Conservation (phyloP, 2,113 vertebrate species). For the Mirza zaza region DNA sequence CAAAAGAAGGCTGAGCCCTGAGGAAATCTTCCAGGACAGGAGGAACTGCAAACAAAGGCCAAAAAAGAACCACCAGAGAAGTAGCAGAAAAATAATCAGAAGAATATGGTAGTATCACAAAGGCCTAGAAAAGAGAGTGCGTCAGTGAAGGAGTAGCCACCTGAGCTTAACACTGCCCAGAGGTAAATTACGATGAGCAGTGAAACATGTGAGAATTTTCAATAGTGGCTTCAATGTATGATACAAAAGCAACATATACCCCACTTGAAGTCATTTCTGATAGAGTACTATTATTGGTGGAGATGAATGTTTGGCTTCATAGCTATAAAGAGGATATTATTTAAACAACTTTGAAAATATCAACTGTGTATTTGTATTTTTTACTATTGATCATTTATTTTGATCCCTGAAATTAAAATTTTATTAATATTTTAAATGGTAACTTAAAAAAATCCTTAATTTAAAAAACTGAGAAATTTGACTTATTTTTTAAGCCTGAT, state of each 20-base stretch:
- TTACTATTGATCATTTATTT: background rate
- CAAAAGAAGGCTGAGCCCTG: background rate
- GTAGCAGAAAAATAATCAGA: too few relatives aligned
- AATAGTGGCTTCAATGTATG: background rate
- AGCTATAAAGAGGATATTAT: background rate
- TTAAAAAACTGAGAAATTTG: background rate
- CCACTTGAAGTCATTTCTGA: background rate
- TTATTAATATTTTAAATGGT: background rate
- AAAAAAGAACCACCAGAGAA: background rate
- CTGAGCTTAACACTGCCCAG: background rate
- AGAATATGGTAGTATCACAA: background rate
- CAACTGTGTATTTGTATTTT: background rate
- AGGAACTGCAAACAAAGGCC: background rate
- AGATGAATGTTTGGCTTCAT: background rate
- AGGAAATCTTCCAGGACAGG: background rate
- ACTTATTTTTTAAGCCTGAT: background rate
- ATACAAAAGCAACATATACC: background rate
- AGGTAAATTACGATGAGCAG: background rate
- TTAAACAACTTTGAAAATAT: background rate
- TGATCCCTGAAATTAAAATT: background rate
- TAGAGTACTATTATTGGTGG: background rate
- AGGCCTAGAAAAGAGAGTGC: background rate
- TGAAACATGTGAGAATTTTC: background rate
- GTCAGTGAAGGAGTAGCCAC: fast-evolving
- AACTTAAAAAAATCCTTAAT: background rate